Evolutionary conservation across 2,113 vertebrate species (phyloP), one percentile per base, ranked within the genome.

Genomic region (Cyprinodon brontotheroides): DNA sequence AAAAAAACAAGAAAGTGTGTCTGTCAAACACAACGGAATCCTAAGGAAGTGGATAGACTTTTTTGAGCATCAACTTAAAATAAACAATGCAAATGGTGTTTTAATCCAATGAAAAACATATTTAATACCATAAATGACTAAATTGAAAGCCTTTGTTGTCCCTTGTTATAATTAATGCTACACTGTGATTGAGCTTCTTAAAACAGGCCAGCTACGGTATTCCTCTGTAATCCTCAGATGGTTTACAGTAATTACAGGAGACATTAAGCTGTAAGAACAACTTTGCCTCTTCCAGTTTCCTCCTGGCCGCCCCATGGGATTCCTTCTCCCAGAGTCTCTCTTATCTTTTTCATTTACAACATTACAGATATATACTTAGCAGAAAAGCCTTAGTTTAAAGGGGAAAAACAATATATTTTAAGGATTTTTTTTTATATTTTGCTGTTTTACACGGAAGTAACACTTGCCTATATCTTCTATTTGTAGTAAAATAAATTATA

Each of bases 211-310:
- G 9, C 47, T 6, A 57, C 22, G 61, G 75, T 73, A 57, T 74
- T 72, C 50, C 65, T 76, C 75, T 74, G 65, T 87, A 92, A 91
- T 91, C 88, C 85, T 60, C 17, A 37, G 10, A 15, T 77, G 73
- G 83, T 89, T 90, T 79, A 82, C 81, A 75, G 77, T 92, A 88
- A 92, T 89, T 82, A 88, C 84, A 22, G 67, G 70, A 68, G 90
- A 89, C 91, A 82, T 74, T 69, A 68, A 74, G 65, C 87, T 81
- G 57, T 77, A 76, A 63, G 48, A 74, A 40, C 9, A 57, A 75
- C 84, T 75, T 61, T 63, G 69, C 83, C 65, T 86, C 69, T 38
- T 62, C n/a, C 78, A 74, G 20, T 65, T 38, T 29, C 70, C 59
- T 36, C 37, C 62, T 74, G 0, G 74, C 2, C 14, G 40, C 38